phyloP scores from a whole-genome alignment of 2,888 invertebrate genomes.

The Lumbricus terrestris region DNA sequence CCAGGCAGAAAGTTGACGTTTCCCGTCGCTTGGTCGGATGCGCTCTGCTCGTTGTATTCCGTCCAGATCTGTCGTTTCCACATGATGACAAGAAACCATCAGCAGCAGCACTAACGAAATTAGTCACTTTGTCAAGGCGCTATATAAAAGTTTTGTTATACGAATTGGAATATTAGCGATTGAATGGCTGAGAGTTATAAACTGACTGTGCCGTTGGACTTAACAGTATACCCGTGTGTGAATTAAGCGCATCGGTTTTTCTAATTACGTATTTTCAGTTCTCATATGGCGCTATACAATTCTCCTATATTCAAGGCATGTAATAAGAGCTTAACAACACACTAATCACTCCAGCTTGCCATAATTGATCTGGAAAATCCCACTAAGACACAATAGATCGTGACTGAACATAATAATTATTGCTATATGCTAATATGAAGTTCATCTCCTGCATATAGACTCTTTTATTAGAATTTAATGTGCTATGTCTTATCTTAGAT shows the following conservation, averaged over 20 bases:
- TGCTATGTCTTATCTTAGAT: background rate
- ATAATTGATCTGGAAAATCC: background rate
- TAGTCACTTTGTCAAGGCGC: background rate
- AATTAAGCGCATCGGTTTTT: background rate
- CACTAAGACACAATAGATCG: background rate
- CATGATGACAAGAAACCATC: too few species aligned
- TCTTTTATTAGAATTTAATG: background rate
- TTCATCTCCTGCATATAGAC: background rate
- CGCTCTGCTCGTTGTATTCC: conserved; percentile 35
- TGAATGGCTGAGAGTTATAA: too few species aligned
- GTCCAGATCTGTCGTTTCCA: conserved; percentile 47
- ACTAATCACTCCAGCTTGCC: background rate
- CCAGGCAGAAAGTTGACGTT: conserved; percentile 42
- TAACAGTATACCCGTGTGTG: too few species aligned
- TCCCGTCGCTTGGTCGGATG: conserved; percentile 33
- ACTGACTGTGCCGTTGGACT: too few species aligned
- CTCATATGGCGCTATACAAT: background rate
- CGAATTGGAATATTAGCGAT: too few species aligned
- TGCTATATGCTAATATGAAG: too few species aligned
- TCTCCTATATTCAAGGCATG: background rate
- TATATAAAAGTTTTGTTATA: too few species aligned
- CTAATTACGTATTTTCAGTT: background rate
- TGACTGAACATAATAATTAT: background rate
- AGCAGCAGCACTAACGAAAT: background rate
- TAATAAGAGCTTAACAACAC: background rate